A percentile compares a stretch with the other conserved stretches of the same genome.
phyloP scores from a whole-genome alignment of 2,888 invertebrate species.

The Pristionchus fissidentatus region DNA sequence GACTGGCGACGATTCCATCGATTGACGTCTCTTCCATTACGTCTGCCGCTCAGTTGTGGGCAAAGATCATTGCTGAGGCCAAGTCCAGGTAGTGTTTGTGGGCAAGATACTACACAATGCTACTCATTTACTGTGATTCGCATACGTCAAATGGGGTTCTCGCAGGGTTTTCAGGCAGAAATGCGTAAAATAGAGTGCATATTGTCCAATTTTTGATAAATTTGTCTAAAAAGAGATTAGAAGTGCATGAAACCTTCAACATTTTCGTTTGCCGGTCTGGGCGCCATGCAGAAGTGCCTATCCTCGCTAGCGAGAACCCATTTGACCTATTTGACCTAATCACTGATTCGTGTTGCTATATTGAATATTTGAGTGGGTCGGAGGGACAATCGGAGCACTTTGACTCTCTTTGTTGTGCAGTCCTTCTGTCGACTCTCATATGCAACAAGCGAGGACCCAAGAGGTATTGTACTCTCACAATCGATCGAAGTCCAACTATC shows the following conservation, averaged over 20 bases:
- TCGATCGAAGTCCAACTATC: not conserved
- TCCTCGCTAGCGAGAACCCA: too few species aligned
- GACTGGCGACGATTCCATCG: constrained; percentile 43
- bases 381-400: constrained; percentile 61
- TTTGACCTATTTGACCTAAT: too few species aligned
- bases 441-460: constrained; percentile 62
- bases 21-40: constrained; percentile 54
- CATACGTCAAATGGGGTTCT: not conserved
- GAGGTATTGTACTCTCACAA: constrained; percentile 34
- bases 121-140: not conserved
- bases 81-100: constrained; percentile 27
- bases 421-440: constrained; percentile 67
- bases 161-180: not conserved
- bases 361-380: not conserved
- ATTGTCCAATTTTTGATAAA: too few species aligned
- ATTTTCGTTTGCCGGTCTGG: too few species aligned
- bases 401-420: constrained; percentile 67
- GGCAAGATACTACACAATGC: not conserved
- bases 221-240: too few species aligned
- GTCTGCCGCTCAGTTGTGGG: constrained; percentile 64
- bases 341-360: not conserved
- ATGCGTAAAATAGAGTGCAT: not conserved
- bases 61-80: constrained; percentile 61
- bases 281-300: too few species aligned
- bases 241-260: too few species aligned